phyloP scores from a whole-genome alignment of 2,797 vertebrate genomes.

The Brachyrhaphis roseni region DNA sequence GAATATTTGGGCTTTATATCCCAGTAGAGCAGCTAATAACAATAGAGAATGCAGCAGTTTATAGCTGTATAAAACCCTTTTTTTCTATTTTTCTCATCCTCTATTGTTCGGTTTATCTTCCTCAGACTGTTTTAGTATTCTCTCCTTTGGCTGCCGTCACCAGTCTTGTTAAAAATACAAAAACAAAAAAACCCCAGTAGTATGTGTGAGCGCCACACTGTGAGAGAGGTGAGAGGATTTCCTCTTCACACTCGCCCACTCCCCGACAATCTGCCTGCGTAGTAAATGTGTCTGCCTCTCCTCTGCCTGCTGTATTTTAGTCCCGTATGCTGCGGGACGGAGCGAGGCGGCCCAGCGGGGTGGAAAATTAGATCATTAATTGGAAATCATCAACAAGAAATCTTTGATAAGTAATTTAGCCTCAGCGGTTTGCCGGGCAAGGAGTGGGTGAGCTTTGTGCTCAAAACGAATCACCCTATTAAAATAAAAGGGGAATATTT shows the following conservation, averaged over 20 bases:
- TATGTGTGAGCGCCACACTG: not conserved
- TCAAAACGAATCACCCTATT: slow-evolving; percentile 43
- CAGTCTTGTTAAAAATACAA: not conserved
- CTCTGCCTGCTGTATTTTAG: slow-evolving; percentile 64
- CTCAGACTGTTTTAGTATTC: not conserved
- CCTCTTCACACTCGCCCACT: slow-evolving; percentile 14
- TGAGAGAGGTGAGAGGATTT: slow-evolving; percentile 18
- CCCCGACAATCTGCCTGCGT: slow-evolving; percentile 67
- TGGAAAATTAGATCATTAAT: slow-evolving; percentile 82
- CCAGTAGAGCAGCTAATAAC: not conserved
- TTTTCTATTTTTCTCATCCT: not conserved
- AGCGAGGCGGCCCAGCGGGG: slow-evolving; percentile 65
- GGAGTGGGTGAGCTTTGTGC: slow-evolving; percentile 45
- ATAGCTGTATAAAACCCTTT: not conserved
- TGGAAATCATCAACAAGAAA: slow-evolving; percentile 77
- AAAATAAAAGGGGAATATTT: slow-evolving; percentile 6
- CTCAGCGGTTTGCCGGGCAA: slow-evolving; percentile 28
- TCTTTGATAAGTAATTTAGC: slow-evolving; percentile 75
- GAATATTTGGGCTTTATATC: not conserved
- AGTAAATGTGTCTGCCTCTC: slow-evolving; percentile 58
- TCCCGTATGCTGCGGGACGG: slow-evolving; percentile 70
- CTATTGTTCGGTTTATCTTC: not conserved
- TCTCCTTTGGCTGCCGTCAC: not conserved
- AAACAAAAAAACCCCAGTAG: not conserved
- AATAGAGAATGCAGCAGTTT: not conserved